Conservation (phyloP, 2,888 invertebrate species). For the Caenorhabditis wallacei region DNA sequence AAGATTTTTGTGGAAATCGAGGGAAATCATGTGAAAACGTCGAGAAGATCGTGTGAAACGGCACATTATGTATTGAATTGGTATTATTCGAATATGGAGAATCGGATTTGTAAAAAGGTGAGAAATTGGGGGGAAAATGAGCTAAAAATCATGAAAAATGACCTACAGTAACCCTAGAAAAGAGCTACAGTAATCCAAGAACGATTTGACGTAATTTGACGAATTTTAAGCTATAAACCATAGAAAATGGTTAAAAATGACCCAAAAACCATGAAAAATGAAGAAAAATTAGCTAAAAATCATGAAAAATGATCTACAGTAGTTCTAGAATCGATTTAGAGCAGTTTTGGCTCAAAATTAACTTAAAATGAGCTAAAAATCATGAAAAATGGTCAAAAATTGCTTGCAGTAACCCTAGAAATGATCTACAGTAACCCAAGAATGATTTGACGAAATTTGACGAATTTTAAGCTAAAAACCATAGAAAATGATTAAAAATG, state of each 20-base stretch:
- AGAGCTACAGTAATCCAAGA: too few relatives aligned
- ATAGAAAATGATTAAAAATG: too few relatives aligned
- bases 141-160: background rate
- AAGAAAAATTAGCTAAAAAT: background rate
- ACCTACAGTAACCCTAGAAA: too few relatives aligned
- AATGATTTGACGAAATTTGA: too few relatives aligned
- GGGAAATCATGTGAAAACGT: constrained; percentile 59
- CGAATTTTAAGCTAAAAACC: too few relatives aligned
- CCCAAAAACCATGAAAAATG: background rate
- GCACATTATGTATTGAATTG: constrained; percentile 61
- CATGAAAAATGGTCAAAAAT: background rate
- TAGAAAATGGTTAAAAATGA: background rate
- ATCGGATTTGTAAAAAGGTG: constrained; percentile 60
- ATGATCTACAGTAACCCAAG: too few relatives aligned
- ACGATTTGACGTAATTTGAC: too few relatives aligned
- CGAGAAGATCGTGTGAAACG: constrained; percentile 25
- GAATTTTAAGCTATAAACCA: background rate
- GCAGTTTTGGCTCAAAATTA: too few relatives aligned
- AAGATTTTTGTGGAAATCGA: constrained; percentile 60
- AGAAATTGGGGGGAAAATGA: background rate
- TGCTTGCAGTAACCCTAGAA: too few relatives aligned
- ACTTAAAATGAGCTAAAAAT: background rate
- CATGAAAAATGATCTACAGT: background rate
- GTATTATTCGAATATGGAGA: constrained; percentile 68
- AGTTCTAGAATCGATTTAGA: too few relatives aligned